phyloP scores from a whole-genome alignment of 1,140 invertebrate genomes.

The Lanistes nyassanus region DNA sequence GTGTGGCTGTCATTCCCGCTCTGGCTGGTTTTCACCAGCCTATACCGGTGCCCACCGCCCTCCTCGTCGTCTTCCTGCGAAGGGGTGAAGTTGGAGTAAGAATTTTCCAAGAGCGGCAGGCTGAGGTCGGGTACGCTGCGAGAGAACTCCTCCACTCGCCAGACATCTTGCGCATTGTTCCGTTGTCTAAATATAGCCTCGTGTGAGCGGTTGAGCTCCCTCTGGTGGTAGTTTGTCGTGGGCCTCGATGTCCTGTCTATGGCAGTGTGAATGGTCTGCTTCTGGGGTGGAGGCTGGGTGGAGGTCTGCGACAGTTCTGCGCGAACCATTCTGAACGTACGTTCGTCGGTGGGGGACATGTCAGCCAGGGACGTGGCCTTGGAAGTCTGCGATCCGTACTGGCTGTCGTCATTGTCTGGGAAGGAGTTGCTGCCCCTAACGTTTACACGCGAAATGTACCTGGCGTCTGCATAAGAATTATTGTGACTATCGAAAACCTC shows the following conservation, averaged over 20 bases:
- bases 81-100: neutral
- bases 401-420: conserved; percentile 23
- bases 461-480: too few species aligned
- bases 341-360: conserved; percentile 21
- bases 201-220: conserved; percentile 7
- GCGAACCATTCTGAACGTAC: conserved; percentile 16
- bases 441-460: neutral
- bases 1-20: neutral
- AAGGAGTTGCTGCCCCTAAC: neutral
- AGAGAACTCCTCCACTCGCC: conserved; percentile 1
- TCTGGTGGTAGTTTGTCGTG: conserved; percentile 18
- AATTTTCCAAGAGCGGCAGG: neutral
- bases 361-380: conserved; percentile 22
- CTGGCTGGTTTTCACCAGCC: neutral
- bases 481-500: too few species aligned
- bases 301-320: neutral
- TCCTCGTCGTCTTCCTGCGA: neutral
- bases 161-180: neutral
- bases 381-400: conserved; percentile 29
- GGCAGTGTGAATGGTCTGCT: neutral
- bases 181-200: neutral
- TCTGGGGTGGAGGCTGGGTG: neutral
- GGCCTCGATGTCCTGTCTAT: neutral
- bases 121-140: conserved; percentile 17
- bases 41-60: neutral